Evolutionary conservation across 2,797 vertebrate genomes (phyloP).

Genomic region (Leuciscus waleckii): DNA sequence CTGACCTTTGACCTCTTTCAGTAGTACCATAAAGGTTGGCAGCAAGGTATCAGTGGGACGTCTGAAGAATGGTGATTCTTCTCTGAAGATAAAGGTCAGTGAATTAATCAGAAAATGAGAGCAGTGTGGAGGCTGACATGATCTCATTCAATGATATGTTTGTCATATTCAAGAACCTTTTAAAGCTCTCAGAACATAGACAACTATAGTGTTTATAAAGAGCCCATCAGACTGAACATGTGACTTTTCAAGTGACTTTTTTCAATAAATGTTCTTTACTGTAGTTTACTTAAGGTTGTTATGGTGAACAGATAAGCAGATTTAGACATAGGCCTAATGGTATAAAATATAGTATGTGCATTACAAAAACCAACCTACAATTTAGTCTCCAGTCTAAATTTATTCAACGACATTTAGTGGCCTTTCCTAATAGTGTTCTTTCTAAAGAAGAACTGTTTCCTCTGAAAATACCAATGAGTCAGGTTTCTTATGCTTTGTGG

Average conservation of each 20-base stretch:
- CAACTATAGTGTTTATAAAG: not conserved
- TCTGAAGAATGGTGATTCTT: conserved; percentile 69
- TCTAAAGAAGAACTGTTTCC: not conserved
- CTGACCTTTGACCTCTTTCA: conserved; percentile 20
- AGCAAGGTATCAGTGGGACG: conserved; percentile 58
- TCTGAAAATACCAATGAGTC: not conserved
- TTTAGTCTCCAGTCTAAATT: not conserved
- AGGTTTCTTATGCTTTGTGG: not conserved
- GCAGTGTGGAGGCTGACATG: conserved; percentile 17
- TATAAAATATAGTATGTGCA: not conserved
- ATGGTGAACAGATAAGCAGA: not conserved
- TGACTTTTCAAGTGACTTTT: not conserved
- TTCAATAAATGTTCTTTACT: not conserved
- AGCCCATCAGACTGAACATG: not conserved
- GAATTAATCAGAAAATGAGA: conserved; percentile 67
- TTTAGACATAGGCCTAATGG: not conserved
- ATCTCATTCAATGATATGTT: not conserved
- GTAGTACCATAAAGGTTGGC: conserved; percentile 56
- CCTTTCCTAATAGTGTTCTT: not conserved
- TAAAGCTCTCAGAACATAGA: not conserved
- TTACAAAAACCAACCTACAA: not conserved
- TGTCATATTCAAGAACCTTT: not conserved
- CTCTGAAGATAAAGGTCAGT: conserved; percentile 68
- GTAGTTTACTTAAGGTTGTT: not conserved
- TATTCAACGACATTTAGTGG: not conserved